Percentiles rank a stretch among this genome's conserved stretches.
Evolutionary conservation across 2,113 vertebrate species (phyloP).

Genomic region (Phaethon lepturus): DNA sequence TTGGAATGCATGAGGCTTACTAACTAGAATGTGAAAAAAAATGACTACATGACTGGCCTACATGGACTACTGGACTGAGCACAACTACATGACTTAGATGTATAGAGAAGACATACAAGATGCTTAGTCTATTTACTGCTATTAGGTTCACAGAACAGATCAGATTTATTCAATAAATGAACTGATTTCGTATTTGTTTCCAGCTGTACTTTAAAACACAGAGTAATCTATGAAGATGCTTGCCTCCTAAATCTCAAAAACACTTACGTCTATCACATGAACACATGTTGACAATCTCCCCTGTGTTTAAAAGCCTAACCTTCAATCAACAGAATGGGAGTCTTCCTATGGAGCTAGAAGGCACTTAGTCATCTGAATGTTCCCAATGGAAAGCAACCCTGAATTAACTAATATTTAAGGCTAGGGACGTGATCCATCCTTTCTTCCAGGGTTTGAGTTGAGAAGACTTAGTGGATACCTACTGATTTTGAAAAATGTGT

Average conservation of each 20-base stretch:
- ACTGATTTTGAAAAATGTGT: not conserved
- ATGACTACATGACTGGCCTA: not conserved
- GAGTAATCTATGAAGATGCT: not conserved
- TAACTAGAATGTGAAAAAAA: not conserved
- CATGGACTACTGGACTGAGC: not conserved
- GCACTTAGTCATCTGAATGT: constrained; percentile 11
- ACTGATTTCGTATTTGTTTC: not conserved
- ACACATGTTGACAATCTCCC: not conserved
- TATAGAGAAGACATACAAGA: not conserved
- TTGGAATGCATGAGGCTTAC: not conserved
- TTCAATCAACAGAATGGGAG: constrained; percentile 24
- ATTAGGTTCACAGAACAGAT: not conserved
- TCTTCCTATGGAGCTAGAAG: constrained; percentile 14
- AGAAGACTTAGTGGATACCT: not conserved
- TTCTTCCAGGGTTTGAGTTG: not conserved
- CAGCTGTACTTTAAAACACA: not conserved
- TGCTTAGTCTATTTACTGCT: not conserved
- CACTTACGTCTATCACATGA: not conserved
- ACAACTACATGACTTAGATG: not conserved
- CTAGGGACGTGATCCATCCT: not conserved
- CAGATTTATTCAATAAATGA: not conserved
- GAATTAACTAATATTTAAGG: not conserved
- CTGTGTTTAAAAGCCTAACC: constrained; percentile 2
- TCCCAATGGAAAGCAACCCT: not conserved
- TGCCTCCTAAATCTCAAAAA: not conserved